Conservation (phyloP, 2,797 vertebrate species). For the Rhabdomys pumilio region DNA sequence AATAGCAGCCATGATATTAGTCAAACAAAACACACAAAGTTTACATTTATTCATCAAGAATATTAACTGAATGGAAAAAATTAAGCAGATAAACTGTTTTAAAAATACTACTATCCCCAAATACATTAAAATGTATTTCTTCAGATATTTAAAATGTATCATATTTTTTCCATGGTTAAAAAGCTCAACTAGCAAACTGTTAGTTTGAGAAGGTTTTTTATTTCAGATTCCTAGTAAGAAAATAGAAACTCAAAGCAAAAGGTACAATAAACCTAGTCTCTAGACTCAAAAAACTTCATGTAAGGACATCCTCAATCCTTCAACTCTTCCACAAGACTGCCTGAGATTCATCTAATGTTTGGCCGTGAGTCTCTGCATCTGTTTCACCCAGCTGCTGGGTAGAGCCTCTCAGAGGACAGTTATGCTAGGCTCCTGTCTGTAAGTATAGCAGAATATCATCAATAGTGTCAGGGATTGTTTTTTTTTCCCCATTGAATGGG, state of each 20-base stretch:
- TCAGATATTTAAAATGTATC: background rate
- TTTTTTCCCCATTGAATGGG: no score
- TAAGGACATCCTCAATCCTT: background rate
- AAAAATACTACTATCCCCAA: background rate
- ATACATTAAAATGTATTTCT: background rate
- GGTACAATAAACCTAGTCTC: background rate
- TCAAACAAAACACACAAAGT: background rate
- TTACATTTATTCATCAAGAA: background rate
- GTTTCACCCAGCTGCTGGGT: no score
- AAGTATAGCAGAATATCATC: no score
- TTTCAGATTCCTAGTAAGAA: background rate
- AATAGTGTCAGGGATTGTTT: no score
- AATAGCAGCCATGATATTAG: background rate
- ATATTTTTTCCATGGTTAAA: background rate
- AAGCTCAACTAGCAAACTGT: background rate
- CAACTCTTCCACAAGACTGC: no score
- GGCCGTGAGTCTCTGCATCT: no score
- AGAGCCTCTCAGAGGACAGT: no score
- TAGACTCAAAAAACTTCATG: background rate
- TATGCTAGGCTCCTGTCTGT: no score
- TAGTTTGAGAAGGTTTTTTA: background rate
- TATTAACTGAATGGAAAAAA: background rate
- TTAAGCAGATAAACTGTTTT: background rate
- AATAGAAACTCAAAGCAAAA: background rate
- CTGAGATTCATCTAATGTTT: no score